Evolutionary conservation across 2,113 vertebrate genomes (phyloP).

Genomic region (Perognathus longimembris): DNA sequence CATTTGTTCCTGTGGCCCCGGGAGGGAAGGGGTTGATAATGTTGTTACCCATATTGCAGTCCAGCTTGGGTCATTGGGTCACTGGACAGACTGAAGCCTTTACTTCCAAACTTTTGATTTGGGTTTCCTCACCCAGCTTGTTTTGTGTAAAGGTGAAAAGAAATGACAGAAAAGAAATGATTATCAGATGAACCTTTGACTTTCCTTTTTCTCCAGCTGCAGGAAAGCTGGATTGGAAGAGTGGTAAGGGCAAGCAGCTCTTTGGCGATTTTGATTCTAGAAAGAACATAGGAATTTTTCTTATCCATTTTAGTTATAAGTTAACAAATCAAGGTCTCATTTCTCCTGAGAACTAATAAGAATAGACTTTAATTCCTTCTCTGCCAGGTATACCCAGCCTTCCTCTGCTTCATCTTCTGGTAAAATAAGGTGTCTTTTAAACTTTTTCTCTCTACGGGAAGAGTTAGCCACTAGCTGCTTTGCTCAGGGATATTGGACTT

Average conservation of each 20-base stretch:
- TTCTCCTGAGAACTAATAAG: conserved; percentile 33
- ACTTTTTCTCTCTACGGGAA: conserved; percentile 12
- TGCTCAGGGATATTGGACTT: background rate
- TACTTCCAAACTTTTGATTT: conserved; percentile 1
- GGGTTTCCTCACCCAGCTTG: conserved; percentile 24
- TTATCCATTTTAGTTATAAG: conserved; percentile 6
- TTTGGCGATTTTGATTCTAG: conserved; percentile 47
- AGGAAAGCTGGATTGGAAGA: conserved; percentile 30
- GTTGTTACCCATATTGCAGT: background rate
- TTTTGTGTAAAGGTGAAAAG: conserved; percentile 30
- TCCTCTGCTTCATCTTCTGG: conserved; percentile 13
- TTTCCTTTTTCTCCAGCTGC: background rate
- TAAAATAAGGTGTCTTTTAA: conserved; percentile 28
- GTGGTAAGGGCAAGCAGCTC: conserved; percentile 15
- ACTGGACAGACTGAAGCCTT: conserved; percentile 36
- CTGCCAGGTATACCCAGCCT: background rate
- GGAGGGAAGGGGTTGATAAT: background rate
- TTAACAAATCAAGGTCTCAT: background rate
- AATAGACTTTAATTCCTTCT: conserved; percentile 5
- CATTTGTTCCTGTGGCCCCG: background rate
- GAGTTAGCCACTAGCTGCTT: background rate
- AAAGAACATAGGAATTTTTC: conserved; percentile 31
- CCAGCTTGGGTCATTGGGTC: background rate
- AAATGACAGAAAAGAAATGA: conserved; percentile 4
- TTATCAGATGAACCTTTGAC: conserved; percentile 37